Percentiles rank a stretch among this genome's conserved stretches.
phyloP scores from a whole-genome alignment of 2,888 invertebrate genomes.

The Periphyllus acericola region DNA sequence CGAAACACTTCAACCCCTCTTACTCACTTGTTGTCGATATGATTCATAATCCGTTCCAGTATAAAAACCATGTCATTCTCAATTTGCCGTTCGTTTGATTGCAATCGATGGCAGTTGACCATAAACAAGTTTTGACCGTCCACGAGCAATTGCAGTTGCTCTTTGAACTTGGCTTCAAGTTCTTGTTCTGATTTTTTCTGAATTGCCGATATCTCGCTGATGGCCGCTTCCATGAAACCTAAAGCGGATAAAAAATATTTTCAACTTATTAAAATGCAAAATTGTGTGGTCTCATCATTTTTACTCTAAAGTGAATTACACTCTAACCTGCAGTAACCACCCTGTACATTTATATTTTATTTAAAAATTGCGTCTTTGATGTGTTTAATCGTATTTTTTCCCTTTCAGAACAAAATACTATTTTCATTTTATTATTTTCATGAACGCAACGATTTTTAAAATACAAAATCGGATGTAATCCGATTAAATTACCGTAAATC shows the following conservation, averaged over 20 bases:
- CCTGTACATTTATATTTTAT: too few relatives aligned
- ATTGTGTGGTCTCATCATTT: too few relatives aligned
- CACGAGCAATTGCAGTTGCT: conserved; percentile 30
- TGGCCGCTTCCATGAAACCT: conserved; percentile 38
- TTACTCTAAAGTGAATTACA: too few relatives aligned
- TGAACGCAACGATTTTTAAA: neutral
- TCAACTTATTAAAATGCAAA: too few relatives aligned
- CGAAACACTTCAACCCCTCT: neutral
- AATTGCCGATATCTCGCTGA: conserved; percentile 28
- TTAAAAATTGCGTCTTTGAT: too few relatives aligned
- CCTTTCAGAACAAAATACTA: too few relatives aligned
- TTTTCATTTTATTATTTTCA: too few relatives aligned
- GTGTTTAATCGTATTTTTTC: too few relatives aligned
- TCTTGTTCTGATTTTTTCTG: conserved; percentile 52
- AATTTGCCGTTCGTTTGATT: conserved; percentile 58
- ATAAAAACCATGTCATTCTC: conserved; percentile 53
- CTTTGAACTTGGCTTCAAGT: conserved; percentile 50
- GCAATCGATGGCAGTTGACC: conserved; percentile 52
- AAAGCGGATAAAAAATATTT: neutral
- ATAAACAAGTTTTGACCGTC: conserved; percentile 52
- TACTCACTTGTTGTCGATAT: conserved; percentile 55
- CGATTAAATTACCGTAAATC: neutral
- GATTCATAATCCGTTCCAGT: conserved; percentile 43
- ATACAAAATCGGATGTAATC: too few relatives aligned
- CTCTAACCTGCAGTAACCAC: too few relatives aligned